Evolutionary conservation across 1,140 invertebrate genomes (phyloP).

Genomic region (Pseudoatta argentina): DNA sequence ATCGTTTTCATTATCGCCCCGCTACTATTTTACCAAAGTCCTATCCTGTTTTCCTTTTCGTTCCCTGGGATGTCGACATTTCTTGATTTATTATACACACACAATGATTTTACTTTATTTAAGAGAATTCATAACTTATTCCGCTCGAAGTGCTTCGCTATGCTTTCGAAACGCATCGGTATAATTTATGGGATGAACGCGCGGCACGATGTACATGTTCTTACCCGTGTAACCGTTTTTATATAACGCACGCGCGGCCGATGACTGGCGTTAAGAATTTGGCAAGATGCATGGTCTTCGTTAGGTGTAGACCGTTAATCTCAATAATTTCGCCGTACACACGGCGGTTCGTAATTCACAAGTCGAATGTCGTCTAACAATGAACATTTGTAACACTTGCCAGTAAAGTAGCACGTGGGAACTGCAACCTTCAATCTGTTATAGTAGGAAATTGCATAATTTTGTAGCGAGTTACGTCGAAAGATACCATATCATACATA

Average conservation of each 20-base stretch:
- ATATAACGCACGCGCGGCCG: not conserved
- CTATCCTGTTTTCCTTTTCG: not conserved
- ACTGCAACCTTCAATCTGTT: constrained; percentile 77
- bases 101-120: constrained; percentile 31
- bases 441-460: constrained; percentile 77
- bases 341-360: constrained; percentile 70
- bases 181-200: constrained; percentile 54
- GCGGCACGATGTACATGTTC: constrained; percentile 8
- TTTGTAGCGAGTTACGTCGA: constrained; percentile 72
- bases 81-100: constrained; percentile 16
- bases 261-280: constrained; percentile 65
- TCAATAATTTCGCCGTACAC: constrained; percentile 65
- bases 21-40: not conserved
- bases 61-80: constrained; percentile 4
- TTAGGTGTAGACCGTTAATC: constrained; percentile 38
- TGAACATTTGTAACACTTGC: constrained; percentile 72
- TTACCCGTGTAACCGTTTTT: constrained; percentile 38
- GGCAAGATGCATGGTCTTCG: constrained; percentile 47
- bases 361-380: constrained; percentile 72
- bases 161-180: constrained; percentile 46
- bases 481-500: constrained; percentile 42
- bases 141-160: constrained; percentile 31
- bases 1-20: not conserved
- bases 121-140: constrained; percentile 42
- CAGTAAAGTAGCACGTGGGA: constrained; percentile 74